These are phyloP conservation scores for Drosophila tani DNA, from an alignment of 1,140 invertebrate genomes.

Conservation along the genomic window DNA sequence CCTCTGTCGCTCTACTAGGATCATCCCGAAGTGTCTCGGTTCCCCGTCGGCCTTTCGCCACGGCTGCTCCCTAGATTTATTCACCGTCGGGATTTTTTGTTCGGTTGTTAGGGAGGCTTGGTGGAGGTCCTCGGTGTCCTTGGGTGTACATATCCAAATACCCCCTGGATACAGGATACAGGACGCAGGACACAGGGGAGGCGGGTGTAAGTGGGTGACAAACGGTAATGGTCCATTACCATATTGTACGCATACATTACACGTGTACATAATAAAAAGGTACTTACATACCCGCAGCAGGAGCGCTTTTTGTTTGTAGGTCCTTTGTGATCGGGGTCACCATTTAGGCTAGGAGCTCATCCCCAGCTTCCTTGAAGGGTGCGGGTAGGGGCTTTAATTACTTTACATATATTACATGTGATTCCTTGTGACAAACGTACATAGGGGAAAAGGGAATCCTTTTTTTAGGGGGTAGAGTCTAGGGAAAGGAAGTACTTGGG, in stretches of 20 bases:
- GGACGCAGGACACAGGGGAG: background rate
- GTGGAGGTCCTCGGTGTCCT: slow-evolving; percentile 39
- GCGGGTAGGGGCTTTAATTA: slow-evolving; percentile 20
- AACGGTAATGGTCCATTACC: slow-evolving; percentile 56
- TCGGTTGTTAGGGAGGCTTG: slow-evolving; percentile 52
- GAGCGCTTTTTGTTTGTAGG: slow-evolving; percentile 22
- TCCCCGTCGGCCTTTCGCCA: slow-evolving; percentile 53
- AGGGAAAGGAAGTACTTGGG: background rate
- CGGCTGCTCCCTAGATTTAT: slow-evolving; percentile 22
- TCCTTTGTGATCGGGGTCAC: slow-evolving; percentile 44
- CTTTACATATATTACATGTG: background rate
- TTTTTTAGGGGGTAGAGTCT: too few relatives aligned
- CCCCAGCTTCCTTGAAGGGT: slow-evolving; percentile 8
- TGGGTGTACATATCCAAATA: slow-evolving; percentile 42
- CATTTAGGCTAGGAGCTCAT: slow-evolving; percentile 22
- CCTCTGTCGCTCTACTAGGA: background rate
- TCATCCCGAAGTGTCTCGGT: background rate
- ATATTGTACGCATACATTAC: slow-evolving; percentile 57
- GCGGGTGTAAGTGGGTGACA: slow-evolving; percentile 50
- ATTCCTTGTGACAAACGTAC: background rate
- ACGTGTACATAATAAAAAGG: slow-evolving; percentile 56
- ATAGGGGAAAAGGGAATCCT: background rate
- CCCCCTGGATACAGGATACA: background rate
- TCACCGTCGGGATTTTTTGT: slow-evolving; percentile 57
- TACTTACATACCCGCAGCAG: slow-evolving; percentile 27